These are phyloP conservation scores for Bacillus rossius DNA, from an alignment of 1,140 invertebrate genomes.

Conservation along the genomic window DNA sequence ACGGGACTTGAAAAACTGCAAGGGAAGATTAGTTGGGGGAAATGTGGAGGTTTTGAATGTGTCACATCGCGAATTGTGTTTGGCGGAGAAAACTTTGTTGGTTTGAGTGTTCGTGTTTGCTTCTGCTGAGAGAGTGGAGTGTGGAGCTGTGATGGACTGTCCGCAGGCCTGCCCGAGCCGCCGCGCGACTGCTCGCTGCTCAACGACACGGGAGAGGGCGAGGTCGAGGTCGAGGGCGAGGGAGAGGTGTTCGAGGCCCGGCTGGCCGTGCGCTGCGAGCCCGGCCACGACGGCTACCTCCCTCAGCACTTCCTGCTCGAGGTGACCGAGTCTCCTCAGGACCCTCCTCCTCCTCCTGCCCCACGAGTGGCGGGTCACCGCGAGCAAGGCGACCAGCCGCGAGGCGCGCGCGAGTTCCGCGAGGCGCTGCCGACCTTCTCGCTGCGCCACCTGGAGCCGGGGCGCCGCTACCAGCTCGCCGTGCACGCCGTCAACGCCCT, in stretches of 20 bases:
- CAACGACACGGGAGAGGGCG: conserved; percentile 50
- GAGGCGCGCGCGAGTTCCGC: conserved; percentile 51
- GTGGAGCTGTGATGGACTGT: no score
- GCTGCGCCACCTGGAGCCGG: conserved; percentile 57
- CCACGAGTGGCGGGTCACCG: conserved; percentile 51
- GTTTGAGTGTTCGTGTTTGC: no score
- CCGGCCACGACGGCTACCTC: conserved; percentile 74
- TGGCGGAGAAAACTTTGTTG: no score
- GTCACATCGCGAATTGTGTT: no score
- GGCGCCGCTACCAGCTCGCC: conserved; percentile 56
- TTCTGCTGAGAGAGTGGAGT: no score
- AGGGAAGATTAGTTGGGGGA: no score
- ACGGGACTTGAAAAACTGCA: no score
- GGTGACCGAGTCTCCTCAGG: conserved; percentile 52
- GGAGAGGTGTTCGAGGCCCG: no score
- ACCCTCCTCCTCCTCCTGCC: conserved; percentile 24
- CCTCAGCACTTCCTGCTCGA: conserved; percentile 78
- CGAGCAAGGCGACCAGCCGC: conserved; percentile 44
- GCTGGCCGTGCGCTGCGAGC: conserved; percentile 66
- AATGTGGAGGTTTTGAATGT: no score
- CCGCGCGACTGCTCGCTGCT: conserved; percentile 61
- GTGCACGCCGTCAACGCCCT: conserved; percentile 66
- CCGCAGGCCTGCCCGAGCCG: conserved; percentile 59
- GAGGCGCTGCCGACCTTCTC: conserved; percentile 57
- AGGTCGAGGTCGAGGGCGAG: no score